Percentiles rank a stretch among this genome's conserved stretches.
Conservation (phyloP, 2,888 invertebrate species). For the Drosophila melanosoma region DNA sequence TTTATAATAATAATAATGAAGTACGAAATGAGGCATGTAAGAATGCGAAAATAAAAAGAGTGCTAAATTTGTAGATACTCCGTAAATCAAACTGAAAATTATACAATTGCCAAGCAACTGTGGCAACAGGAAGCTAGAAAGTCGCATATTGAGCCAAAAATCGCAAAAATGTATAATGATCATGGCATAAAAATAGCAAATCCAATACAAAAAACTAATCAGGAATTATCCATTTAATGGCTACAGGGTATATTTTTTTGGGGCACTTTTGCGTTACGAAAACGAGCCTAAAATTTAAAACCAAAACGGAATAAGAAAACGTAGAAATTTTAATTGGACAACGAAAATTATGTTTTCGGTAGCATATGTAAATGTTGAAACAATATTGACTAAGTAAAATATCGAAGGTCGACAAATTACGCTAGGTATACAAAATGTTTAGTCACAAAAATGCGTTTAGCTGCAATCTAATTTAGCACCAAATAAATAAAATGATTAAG, state of each 20-base stretch:
- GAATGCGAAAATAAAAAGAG: background rate
- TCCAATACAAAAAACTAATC: no score
- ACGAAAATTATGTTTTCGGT: background rate
- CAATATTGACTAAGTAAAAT: background rate
- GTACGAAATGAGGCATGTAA: conserved; percentile 21
- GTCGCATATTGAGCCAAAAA: background rate
- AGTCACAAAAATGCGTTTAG: background rate
- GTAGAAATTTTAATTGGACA: background rate
- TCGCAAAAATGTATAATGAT: background rate
- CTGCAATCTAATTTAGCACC: background rate
- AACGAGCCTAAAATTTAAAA: conserved; percentile 37
- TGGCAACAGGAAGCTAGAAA: background rate
- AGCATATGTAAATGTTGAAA: background rate
- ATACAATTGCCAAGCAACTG: background rate
- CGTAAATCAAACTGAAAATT: background rate
- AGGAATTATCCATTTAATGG: background rate
- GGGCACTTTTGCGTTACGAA: conserved; percentile 76
- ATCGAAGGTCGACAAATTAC: background rate
- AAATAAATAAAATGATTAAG: background rate
- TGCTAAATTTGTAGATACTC: conserved; percentile 12
- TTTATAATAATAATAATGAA: conserved; percentile 44
- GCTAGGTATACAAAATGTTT: background rate
- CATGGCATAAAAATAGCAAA: no score
- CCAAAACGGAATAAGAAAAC: conserved; percentile 22
- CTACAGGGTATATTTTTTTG: conserved; percentile 45